Evolutionary conservation across 1,140 invertebrate species (phyloP).

Genomic region (Drosophila elegans): DNA sequence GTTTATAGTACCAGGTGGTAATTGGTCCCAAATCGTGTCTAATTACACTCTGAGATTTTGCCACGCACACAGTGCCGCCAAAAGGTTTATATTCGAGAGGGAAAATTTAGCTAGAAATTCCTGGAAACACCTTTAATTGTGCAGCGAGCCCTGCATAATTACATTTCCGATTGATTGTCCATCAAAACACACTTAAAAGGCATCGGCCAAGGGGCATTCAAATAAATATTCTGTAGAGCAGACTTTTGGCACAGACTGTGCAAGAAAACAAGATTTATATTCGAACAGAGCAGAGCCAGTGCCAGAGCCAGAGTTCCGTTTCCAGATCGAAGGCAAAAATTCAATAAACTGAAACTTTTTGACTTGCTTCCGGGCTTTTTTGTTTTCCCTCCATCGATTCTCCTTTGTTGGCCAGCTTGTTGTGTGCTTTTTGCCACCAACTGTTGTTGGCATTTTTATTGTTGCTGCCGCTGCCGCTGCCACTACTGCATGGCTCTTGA

Average conservation of each 20-base stretch:
- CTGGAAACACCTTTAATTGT: neutral
- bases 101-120: neutral
- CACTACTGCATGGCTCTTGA: conserved; percentile 48
- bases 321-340: conserved; percentile 70
- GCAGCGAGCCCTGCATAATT: neutral
- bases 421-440: conserved; percentile 66
- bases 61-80: conserved; percentile 12
- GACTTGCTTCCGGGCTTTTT: conserved; percentile 50
- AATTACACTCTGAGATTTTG: conserved; percentile 61
- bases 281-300: neutral
- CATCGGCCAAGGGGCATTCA: neutral
- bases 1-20: conserved; percentile 69
- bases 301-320: conserved; percentile 40
- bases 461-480: conserved; percentile 31
- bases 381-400: conserved; percentile 11
- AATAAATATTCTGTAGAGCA: conserved; percentile 9
- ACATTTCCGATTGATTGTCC: conserved; percentile 45
- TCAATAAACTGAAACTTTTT: conserved; percentile 73
- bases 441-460: conserved; percentile 80
- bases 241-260: conserved; percentile 52
- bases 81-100: too few species aligned
- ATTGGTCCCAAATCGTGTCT: conserved; percentile 76
- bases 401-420: conserved; percentile 46
- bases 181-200: conserved; percentile 33
- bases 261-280: conserved; percentile 44